Conservation (phyloP, 1,140 invertebrate genomes). For the Halesus radiatus region DNA sequence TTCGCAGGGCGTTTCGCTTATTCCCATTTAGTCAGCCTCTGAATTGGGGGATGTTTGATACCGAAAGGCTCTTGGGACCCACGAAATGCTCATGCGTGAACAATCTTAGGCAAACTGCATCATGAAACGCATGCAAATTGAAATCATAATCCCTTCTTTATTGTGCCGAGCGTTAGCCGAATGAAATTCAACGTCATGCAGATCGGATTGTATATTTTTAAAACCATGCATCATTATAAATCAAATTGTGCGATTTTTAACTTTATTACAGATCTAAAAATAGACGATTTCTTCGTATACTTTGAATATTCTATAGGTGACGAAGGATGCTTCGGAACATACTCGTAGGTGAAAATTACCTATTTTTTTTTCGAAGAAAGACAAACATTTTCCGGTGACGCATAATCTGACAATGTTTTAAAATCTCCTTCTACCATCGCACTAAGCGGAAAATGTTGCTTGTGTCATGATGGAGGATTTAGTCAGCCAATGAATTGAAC, state of each 20-base stretch:
- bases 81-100: not conserved
- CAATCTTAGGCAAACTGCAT: constrained; percentile 16
- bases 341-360: too few relatives aligned
- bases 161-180: not conserved
- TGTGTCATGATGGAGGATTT: too few relatives aligned
- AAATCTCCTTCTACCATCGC: too few relatives aligned
- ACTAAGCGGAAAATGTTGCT: too few relatives aligned
- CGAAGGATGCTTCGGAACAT: too few relatives aligned
- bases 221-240: constrained; percentile 28
- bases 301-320: too few relatives aligned
- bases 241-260: not conserved
- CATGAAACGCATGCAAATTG: constrained; percentile 29
- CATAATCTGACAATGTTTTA: too few relatives aligned
- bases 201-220: constrained; percentile 4
- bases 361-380: too few relatives aligned
- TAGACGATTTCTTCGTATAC: too few relatives aligned
- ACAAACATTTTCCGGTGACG: too few relatives aligned
- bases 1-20: constrained; percentile 44
- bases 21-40: not conserved
- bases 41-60: constrained; percentile 3
- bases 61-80: not conserved
- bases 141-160: constrained; percentile 24
- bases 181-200: constrained; percentile 3
- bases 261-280: too few relatives aligned
- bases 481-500: too few relatives aligned